Evolutionary conservation across 2,797 vertebrate species (phyloP).

Genomic region (Acanthurus tractus): DNA sequence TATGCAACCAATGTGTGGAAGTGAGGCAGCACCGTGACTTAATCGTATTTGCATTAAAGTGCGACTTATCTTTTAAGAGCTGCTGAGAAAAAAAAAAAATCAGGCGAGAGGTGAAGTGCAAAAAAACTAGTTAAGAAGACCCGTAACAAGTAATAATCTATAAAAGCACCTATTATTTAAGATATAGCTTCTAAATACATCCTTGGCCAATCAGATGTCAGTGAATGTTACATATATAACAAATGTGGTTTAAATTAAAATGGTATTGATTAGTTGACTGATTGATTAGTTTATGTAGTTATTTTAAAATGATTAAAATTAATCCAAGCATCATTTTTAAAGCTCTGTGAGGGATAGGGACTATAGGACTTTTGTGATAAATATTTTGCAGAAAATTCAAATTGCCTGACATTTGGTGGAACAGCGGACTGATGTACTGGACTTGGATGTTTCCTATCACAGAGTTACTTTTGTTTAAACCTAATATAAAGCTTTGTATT

Average conservation of each 20-base stretch:
- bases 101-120: neutral
- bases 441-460: neutral
- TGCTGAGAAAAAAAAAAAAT: constrained; percentile 6
- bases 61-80: constrained; percentile 16
- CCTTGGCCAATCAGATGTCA: neutral
- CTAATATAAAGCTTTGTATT: no score
- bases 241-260: neutral
- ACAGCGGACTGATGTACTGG: neutral
- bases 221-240: neutral
- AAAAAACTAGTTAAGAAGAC: constrained; percentile 8
- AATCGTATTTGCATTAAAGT: constrained; percentile 38
- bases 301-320: no score
- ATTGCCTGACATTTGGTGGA: neutral
- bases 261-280: no score
- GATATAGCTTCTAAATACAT: neutral
- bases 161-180: constrained; percentile 2
- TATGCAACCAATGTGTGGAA: constrained; percentile 49
- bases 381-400: neutral
- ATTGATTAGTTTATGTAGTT: neutral
- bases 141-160: neutral
- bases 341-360: neutral
- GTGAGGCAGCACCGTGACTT: constrained; percentile 28
- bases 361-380: neutral
- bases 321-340: neutral
- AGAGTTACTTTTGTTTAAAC: neutral